A percentile compares a stretch with the other conserved stretches of the same genome.
Evolutionary conservation across 1,140 invertebrate species (phyloP).

Genomic region (Panulirus ornatus): DNA sequence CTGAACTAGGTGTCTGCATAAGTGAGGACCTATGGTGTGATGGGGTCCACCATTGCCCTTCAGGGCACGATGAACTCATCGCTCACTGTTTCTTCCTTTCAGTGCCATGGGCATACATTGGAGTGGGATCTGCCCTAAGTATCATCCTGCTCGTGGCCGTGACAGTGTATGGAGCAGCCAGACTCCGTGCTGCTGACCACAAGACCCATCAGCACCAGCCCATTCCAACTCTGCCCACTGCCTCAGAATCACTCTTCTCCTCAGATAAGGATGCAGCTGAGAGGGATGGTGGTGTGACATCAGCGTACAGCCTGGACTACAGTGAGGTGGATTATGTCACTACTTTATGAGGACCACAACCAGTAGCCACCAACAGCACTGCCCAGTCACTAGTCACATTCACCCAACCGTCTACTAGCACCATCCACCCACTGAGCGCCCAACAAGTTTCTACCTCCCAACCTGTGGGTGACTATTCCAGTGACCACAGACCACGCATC

Average conservation of each 20-base stretch:
- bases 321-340: conserved; percentile 75
- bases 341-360: conserved; percentile 70
- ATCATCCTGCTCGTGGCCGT: conserved; percentile 70
- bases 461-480: neutral
- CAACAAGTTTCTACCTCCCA: conserved; percentile 6
- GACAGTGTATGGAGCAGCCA: conserved; percentile 70
- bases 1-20: conserved; percentile 90
- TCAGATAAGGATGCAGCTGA: conserved; percentile 72
- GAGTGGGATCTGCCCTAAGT: conserved; percentile 69
- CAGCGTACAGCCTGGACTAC: conserved; percentile 75
- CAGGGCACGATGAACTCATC: conserved; percentile 90
- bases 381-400: conserved; percentile 23
- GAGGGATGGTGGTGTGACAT: conserved; percentile 67
- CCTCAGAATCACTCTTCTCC: conserved; percentile 71
- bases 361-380: conserved; percentile 41
- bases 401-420: conserved; percentile 18
- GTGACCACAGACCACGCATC: neutral
- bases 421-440: conserved; percentile 8
- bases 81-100: conserved; percentile 77
- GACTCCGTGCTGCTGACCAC: conserved; percentile 69
- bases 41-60: conserved; percentile 90
- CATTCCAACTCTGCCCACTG: conserved; percentile 70
- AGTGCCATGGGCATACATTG: conserved; percentile 75
- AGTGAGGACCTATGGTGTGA: conserved; percentile 93
- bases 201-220: conserved; percentile 65